Conservation (phyloP, 1,140 invertebrate species). For the Drosophila pallidifrons region DNA sequence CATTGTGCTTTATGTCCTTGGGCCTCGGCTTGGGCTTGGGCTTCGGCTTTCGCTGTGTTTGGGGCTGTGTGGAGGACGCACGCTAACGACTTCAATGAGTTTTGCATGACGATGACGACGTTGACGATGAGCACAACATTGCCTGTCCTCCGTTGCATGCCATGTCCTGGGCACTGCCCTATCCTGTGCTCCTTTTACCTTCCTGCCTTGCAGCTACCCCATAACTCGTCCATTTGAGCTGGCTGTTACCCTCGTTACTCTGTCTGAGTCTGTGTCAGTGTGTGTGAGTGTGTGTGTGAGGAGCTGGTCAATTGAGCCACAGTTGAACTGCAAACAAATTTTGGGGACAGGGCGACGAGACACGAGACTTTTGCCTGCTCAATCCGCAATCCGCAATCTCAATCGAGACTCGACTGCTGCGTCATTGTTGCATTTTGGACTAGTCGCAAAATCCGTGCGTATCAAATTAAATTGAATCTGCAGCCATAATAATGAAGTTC, state of each 20-base stretch:
- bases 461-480: slow-evolving; percentile 81
- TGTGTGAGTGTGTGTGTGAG: background rate
- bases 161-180: slow-evolving; percentile 11
- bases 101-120: slow-evolving; percentile 69
- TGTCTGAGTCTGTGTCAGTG: background rate
- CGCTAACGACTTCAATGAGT: slow-evolving; percentile 81
- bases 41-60: too few relatives aligned
- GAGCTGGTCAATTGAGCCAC: slow-evolving; percentile 75
- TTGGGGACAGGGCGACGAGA: slow-evolving; percentile 22
- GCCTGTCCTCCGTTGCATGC: slow-evolving; percentile 16
- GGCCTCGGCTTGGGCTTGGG: slow-evolving; percentile 16
- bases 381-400: slow-evolving; percentile 24
- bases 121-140: slow-evolving; percentile 53
- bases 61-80: slow-evolving; percentile 33
- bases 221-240: slow-evolving; percentile 43
- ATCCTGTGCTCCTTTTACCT: background rate
- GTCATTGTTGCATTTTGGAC: slow-evolving; percentile 11
- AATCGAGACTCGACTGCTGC: slow-evolving; percentile 10
- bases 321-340: slow-evolving; percentile 81
- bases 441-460: slow-evolving; percentile 73
- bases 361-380: background rate
- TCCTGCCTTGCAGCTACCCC: slow-evolving; percentile 1
- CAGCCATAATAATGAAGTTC: slow-evolving; percentile 68
- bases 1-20: slow-evolving; percentile 75
- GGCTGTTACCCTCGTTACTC: slow-evolving; percentile 38